Evolutionary conservation across 2,797 vertebrate genomes (phyloP).

Genomic region (Mormyrus hasselquistii): DNA sequence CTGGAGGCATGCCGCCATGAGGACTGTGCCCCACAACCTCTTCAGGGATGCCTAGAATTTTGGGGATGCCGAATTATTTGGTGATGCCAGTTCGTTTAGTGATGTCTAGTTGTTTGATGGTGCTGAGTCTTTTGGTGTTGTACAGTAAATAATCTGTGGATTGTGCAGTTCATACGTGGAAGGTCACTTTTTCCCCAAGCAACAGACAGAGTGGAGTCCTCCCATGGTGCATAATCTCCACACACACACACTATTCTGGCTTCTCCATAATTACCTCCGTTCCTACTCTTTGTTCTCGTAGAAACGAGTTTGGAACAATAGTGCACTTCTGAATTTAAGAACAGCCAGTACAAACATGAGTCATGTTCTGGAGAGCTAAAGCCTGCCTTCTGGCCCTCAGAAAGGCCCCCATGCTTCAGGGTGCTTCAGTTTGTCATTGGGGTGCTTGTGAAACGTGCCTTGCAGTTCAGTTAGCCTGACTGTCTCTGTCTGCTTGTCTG

Average conservation of each 20-base stretch:
- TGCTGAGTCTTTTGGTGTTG: neutral
- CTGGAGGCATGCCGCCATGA: neutral
- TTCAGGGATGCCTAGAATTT: neutral
- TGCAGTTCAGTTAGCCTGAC: neutral
- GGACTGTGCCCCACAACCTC: neutral
- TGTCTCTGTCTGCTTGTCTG: neutral
- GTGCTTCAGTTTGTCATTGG: neutral
- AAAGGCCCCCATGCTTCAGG: neutral
- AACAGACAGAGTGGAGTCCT: neutral
- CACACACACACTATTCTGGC: neutral
- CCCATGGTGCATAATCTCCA: neutral
- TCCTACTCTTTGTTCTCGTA: conserved; percentile 20
- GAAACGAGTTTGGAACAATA: conserved; percentile 47
- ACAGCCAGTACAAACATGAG: conserved; percentile 7
- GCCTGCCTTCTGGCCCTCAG: neutral
- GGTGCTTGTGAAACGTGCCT: neutral
- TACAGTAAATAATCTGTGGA: neutral
- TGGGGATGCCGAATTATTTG: neutral
- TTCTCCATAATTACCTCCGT: neutral
- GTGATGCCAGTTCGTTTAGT: neutral
- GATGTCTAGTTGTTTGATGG: neutral
- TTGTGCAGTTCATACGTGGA: neutral
- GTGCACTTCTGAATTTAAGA: conserved; percentile 27
- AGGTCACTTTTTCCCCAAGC: no score
- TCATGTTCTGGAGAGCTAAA: neutral